These are phyloP conservation scores for Drosophila paracracens DNA, from an alignment of 2,888 invertebrate genomes.

Conservation along the genomic window DNA sequence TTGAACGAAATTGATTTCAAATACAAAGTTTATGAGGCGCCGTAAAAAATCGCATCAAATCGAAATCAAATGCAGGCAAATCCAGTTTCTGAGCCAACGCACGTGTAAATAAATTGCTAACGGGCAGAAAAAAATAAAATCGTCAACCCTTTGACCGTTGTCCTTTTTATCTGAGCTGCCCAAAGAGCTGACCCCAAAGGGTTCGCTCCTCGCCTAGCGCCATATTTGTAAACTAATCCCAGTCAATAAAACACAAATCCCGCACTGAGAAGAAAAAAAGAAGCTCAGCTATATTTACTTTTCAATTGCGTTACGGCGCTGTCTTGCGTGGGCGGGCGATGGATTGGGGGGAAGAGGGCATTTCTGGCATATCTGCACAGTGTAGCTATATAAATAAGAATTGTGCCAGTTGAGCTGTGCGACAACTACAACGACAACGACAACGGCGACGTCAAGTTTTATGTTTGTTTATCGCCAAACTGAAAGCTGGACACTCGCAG, in stretches of 20 bases:
- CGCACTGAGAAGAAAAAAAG: constrained; percentile 26
- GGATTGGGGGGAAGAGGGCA: neutral
- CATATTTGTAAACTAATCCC: constrained; percentile 65
- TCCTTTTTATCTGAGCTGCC: constrained; percentile 67
- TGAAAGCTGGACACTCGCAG: constrained; percentile 76
- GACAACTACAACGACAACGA: constrained; percentile 52
- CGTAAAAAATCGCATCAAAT: constrained; percentile 78
- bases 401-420: constrained; percentile 74
- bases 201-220: constrained; percentile 21
- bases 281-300: constrained; percentile 51
- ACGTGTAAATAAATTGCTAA: constrained; percentile 76
- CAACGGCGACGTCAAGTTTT: constrained; percentile 65
- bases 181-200: constrained; percentile 49
- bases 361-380: constrained; percentile 47
- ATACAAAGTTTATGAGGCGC: constrained; percentile 58
- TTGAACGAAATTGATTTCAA: constrained; percentile 65
- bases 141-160: constrained; percentile 60
- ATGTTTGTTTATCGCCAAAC: constrained; percentile 77
- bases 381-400: constrained; percentile 73
- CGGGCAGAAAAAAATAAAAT: neutral
- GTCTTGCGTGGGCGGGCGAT: constrained; percentile 11
- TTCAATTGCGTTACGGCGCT: constrained; percentile 52
- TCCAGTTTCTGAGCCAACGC: constrained; percentile 53
- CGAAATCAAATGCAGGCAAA: constrained; percentile 64
- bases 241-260: constrained; percentile 76